A percentile compares a stretch with the other conserved stretches of the same genome.
Evolutionary conservation across 2,888 invertebrate species (phyloP).

Genomic region (Aspidiotus destructor): DNA sequence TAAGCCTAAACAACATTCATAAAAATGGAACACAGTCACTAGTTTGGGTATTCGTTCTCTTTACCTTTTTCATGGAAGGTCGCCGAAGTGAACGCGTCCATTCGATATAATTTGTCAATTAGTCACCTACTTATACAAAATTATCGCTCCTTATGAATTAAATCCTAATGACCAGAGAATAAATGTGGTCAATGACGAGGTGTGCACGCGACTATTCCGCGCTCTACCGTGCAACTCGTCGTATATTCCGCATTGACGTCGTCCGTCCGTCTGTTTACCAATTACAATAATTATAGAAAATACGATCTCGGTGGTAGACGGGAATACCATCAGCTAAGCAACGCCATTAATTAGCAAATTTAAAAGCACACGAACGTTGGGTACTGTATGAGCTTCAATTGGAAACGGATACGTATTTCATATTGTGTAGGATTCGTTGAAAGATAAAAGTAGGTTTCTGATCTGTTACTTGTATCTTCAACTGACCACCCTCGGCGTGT

Average conservation of each 20-base stretch:
- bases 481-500: constrained; percentile 30
- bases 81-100: too few species aligned
- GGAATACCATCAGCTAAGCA: constrained; percentile 21
- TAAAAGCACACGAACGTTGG: constrained; percentile 32
- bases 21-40: too few species aligned
- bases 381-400: constrained; percentile 30
- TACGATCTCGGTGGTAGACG: constrained; percentile 20
- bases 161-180: too few species aligned
- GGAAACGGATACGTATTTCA: constrained; percentile 31
- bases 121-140: too few species aligned
- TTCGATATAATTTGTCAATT: too few species aligned
- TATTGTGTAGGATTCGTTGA: constrained; percentile 32
- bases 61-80: too few species aligned
- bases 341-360: constrained; percentile 32
- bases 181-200: too few species aligned
- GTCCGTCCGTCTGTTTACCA: background rate
- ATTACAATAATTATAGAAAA: constrained; percentile 4
- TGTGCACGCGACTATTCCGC: too few species aligned
- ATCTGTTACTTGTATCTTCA: constrained; percentile 28
- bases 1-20: too few species aligned
- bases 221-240: too few species aligned
- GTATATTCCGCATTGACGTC: background rate
- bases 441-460: constrained; percentile 32
- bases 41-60: too few species aligned
- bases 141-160: too few species aligned